A percentile compares a stretch with the other conserved stretches of the same genome.
These are phyloP conservation scores for Pelodytes ibericus DNA, from an alignment of 2,797 vertebrate species.

Conservation along the genomic window DNA sequence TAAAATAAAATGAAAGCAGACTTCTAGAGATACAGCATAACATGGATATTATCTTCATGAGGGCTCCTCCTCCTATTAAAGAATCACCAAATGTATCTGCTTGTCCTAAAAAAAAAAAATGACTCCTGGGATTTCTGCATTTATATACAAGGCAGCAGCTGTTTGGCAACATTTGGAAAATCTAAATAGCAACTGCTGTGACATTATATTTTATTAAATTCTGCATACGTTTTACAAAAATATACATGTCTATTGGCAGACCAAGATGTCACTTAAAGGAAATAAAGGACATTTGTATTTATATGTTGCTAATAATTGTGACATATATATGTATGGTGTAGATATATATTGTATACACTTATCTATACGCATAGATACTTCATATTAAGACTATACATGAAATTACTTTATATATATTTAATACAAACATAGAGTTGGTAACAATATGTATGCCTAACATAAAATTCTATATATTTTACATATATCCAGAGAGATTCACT, in stretches of 20 bases:
- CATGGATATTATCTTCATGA: conserved; percentile 58
- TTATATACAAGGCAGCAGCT: conserved; percentile 72
- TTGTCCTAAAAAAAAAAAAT: conserved; percentile 60
- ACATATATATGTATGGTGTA: no score
- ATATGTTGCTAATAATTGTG: no score
- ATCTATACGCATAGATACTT: no score
- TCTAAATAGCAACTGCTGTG: conserved; percentile 65
- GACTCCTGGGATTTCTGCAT: conserved; percentile 64
- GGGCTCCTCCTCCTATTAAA: conserved; percentile 55
- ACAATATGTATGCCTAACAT: no score
- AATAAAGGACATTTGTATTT: no score
- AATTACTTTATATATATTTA: no score
- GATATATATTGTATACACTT: no score
- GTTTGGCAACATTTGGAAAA: conserved; percentile 70
- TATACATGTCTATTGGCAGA: no score
- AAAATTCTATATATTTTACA: no score
- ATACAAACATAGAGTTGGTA: no score
- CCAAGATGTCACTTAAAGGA: not conserved
- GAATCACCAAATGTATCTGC: conserved; percentile 55
- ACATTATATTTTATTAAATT: conserved; percentile 65
- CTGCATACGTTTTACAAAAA: conserved; percentile 54
- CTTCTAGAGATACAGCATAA: conserved; percentile 22
- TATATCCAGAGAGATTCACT: no score
- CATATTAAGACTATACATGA: no score
- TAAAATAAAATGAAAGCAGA: not conserved